These are phyloP conservation scores for Griposia aprilina DNA, from an alignment of 2,888 invertebrate species.

Conservation along the genomic window DNA sequence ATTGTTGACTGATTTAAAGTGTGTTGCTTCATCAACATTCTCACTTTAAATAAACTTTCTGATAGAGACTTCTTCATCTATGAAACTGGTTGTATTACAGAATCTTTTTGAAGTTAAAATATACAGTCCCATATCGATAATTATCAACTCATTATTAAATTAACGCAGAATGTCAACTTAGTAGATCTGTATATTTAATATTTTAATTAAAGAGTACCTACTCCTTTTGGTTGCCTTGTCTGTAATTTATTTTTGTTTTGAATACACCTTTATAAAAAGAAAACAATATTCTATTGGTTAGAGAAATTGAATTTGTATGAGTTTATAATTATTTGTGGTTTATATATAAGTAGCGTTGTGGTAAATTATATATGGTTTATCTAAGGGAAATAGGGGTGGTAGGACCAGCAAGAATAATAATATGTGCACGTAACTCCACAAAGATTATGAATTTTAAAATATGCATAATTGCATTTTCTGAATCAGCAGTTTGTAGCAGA, in stretches of 20 bases:
- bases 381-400: neutral
- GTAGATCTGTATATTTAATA: slow-evolving; percentile 20
- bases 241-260: slow-evolving; percentile 37
- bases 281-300: neutral
- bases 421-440: neutral
- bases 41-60: slow-evolving; percentile 2
- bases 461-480: neutral
- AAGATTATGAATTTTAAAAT: neutral
- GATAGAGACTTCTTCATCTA: too few relatives aligned
- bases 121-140: slow-evolving; percentile 23
- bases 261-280: neutral
- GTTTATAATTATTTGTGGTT: neutral
- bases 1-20: neutral
- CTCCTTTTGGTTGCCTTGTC: slow-evolving; percentile 13
- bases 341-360: neutral
- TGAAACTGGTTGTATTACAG: slow-evolving; percentile 7
- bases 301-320: neutral
- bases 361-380: neutral
- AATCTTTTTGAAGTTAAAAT: slow-evolving; percentile 52
- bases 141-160: slow-evolving; percentile 31
- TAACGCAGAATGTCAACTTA: slow-evolving; percentile 9
- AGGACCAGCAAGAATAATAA: neutral
- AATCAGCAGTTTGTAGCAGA: too few relatives aligned
- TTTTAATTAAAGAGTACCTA: slow-evolving; percentile 45
- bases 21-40: slow-evolving; percentile 11